These are phyloP conservation scores for Cryptocheilus praepositus DNA, from an alignment of 2,888 invertebrate genomes.

Conservation along the genomic window DNA sequence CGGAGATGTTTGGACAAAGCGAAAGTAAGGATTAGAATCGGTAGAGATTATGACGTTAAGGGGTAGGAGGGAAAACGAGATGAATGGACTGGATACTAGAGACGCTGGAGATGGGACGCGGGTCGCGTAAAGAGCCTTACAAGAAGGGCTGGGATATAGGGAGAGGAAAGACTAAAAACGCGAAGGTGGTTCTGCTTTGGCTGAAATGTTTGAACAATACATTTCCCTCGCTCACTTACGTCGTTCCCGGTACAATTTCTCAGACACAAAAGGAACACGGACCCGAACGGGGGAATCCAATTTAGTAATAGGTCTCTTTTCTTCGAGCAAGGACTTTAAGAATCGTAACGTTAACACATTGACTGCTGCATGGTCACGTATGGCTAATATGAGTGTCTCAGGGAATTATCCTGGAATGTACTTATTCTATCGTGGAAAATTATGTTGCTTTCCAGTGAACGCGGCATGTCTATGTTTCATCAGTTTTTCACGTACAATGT, in stretches of 20 bases:
- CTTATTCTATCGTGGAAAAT: too few relatives aligned
- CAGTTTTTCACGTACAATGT: too few relatives aligned
- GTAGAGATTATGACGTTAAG: slow-evolving; percentile 36
- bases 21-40: slow-evolving; percentile 26
- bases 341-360: too few relatives aligned
- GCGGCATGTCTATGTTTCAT: too few relatives aligned
- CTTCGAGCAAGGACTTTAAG: too few relatives aligned
- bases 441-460: too few relatives aligned
- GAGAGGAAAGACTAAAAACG: slow-evolving; percentile 27
- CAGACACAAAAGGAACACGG: slow-evolving; percentile 59
- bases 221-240: slow-evolving; percentile 48
- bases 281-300: slow-evolving; percentile 59
- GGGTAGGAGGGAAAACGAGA: neutral
- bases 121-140: slow-evolving; percentile 25
- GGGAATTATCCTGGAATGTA: too few relatives aligned
- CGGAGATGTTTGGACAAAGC: slow-evolving; percentile 28
- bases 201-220: slow-evolving; percentile 53
- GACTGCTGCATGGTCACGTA: too few relatives aligned
- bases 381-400: too few relatives aligned
- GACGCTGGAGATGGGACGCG: slow-evolving; percentile 33
- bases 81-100: slow-evolving; percentile 3
- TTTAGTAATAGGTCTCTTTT: slow-evolving; percentile 65
- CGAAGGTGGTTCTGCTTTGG: slow-evolving; percentile 26
- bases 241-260: slow-evolving; percentile 56
- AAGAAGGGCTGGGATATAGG: too few relatives aligned